Evolutionary conservation across 2,888 invertebrate species (phyloP).

Genomic region (Caenorhabditis zanzibari): DNA sequence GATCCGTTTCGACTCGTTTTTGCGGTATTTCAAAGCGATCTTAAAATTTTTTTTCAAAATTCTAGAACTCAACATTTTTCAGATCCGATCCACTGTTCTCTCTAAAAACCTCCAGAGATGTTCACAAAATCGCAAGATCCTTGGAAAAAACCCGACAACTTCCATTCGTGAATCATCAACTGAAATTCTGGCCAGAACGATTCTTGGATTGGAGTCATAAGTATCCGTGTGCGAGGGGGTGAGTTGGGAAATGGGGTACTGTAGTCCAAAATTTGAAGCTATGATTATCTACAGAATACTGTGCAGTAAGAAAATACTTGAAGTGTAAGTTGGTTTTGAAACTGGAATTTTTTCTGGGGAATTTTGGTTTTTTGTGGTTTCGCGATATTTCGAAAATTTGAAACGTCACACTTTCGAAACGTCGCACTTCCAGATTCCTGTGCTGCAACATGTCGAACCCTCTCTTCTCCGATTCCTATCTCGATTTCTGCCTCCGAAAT

Average conservation of each 20-base stretch:
- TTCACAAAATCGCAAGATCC: slow-evolving; percentile 57
- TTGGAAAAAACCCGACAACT: slow-evolving; percentile 70
- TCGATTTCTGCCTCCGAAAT: slow-evolving; percentile 74
- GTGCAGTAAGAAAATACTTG: too few species aligned
- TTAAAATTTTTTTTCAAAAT: too few species aligned
- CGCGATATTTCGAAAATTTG: too few species aligned
- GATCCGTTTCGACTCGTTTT: too few species aligned
- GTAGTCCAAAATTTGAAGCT: too few species aligned
- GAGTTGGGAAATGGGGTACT: not conserved
- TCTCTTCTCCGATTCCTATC: slow-evolving; percentile 68
- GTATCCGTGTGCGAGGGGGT: slow-evolving; percentile 70
- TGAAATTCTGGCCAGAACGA: slow-evolving; percentile 81
- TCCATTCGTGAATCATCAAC: slow-evolving; percentile 76
- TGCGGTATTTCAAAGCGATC: too few species aligned
- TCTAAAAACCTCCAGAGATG: slow-evolving; percentile 51
- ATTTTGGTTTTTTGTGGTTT: too few species aligned
- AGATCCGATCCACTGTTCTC: slow-evolving; percentile 64
- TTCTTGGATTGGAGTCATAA: slow-evolving; percentile 76
- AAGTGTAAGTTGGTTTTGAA: too few species aligned
- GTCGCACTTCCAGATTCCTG: slow-evolving; percentile 65
- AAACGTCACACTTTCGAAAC: too few species aligned
- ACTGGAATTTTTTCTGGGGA: too few species aligned
- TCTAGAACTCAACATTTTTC: not conserved
- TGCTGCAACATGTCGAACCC: slow-evolving; percentile 71
- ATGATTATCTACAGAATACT: too few species aligned